A percentile compares a stretch with the other conserved stretches of the same genome.
Conservation (phyloP, 2,888 invertebrate species). For the Macropis europaea region DNA sequence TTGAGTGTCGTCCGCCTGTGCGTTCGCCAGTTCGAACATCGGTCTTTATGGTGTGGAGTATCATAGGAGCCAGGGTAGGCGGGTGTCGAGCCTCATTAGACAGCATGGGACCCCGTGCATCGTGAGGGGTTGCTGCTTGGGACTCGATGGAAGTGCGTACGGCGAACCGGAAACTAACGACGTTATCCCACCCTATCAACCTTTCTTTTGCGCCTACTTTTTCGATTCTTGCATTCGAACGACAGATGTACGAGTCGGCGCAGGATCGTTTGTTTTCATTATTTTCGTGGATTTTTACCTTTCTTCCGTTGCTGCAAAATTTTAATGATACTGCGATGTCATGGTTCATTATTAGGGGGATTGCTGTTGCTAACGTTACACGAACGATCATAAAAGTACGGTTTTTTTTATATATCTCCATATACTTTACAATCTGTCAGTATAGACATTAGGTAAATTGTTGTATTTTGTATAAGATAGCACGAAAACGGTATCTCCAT, state of each 20-base stretch:
- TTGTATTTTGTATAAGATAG: too few species aligned
- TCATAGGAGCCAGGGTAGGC: conserved; percentile 48
- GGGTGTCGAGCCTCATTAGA: conserved; percentile 75
- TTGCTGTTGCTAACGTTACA: too few species aligned
- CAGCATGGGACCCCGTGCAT: conserved; percentile 66
- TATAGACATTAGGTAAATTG: too few species aligned
- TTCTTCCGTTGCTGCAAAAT: too few species aligned
- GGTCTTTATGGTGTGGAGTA: conserved; percentile 54
- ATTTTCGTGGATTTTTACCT: conserved; percentile 2
- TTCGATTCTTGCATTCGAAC: conserved; percentile 45
- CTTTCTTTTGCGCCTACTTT: conserved; percentile 32
- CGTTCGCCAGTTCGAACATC: conserved; percentile 53
- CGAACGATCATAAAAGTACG: too few species aligned
- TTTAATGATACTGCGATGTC: too few species aligned
- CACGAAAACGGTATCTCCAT: too few species aligned
- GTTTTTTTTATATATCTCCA: too few species aligned
- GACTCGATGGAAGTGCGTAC: conserved; percentile 59
- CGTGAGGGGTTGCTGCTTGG: conserved; percentile 52
- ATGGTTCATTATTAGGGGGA: too few species aligned
- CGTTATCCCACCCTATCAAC: conserved; percentile 50
- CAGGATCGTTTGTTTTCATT: conserved; percentile 28
- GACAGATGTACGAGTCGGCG: conserved; percentile 22
- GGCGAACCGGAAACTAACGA: conserved; percentile 68
- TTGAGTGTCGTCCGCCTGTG: conserved; percentile 16
- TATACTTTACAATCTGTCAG: too few species aligned